Conservation (phyloP, 1,140 invertebrate genomes). For the Scaptomyza graminum region DNA sequence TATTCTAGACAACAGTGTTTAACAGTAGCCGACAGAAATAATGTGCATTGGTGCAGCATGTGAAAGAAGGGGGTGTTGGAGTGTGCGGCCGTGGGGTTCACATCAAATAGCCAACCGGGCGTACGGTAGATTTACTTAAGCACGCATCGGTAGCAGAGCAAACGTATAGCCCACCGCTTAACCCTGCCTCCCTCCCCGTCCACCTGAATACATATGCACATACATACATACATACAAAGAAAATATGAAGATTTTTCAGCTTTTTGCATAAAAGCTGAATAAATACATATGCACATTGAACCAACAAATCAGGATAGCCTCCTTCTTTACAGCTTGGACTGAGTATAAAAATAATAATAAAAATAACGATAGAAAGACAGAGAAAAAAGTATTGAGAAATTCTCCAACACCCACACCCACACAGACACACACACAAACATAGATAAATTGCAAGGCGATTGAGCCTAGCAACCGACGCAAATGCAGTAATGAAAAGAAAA, state of each 20-base stretch:
- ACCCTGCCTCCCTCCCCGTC: neutral
- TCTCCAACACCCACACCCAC: conserved; percentile 21
- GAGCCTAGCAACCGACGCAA: conserved; percentile 67
- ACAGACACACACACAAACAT: conserved; percentile 8
- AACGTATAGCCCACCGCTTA: neutral
- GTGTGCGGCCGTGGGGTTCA: neutral
- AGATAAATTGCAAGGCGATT: conserved; percentile 44
- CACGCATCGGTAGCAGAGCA: conserved; percentile 50
- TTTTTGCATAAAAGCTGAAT: conserved; percentile 67
- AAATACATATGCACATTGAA: conserved; percentile 39
- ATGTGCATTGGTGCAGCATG: no score
- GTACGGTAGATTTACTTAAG: conserved; percentile 59
- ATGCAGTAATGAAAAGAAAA: conserved; percentile 67
- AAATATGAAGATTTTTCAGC: conserved; percentile 60
- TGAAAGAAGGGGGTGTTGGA: no score
- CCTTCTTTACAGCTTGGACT: conserved; percentile 18
- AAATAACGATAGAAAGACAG: conserved; percentile 3
- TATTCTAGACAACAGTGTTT: conserved; percentile 24
- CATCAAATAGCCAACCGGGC: conserved; percentile 35
- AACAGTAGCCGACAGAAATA: conserved; percentile 13
- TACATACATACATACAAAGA: conserved; percentile 24
- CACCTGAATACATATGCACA: neutral
- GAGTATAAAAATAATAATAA: conserved; percentile 12
- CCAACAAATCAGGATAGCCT: conserved; percentile 48
- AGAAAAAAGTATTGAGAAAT: neutral